Evolutionary conservation across 2,797 vertebrate genomes (phyloP), one percentile per base, ranked within the genome.

Genomic region (Sardinella longiceps): DNA sequence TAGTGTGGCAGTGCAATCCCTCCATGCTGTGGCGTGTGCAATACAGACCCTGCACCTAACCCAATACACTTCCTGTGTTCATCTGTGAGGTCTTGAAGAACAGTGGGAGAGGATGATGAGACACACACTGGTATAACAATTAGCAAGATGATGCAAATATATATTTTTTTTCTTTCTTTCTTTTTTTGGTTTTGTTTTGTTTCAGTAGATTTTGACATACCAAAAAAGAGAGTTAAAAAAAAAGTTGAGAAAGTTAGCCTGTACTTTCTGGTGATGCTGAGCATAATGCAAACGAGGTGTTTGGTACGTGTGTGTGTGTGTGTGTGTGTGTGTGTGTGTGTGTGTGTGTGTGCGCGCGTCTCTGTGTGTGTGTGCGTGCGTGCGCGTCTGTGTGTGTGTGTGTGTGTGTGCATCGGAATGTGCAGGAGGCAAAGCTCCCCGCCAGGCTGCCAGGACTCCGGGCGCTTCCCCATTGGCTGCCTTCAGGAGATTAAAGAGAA

Each of bases 401-500:
- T 28, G n/a, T 91, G 92, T 89, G 74, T 58, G 84, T 82, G 80
- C 66, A 80, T 81, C 46, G 90, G 85, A 91, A 89, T 89, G 91
- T 89, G 91, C 86, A 87, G 33, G 91, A 92, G 90, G 91, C 91
- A 85, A 85, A 88, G 93, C 66, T 90, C 90, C 91, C 93, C 91
- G 90, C 91, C 91, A 93, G 94, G 92, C 91, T 90, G 63, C 86
- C 89, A 90, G 85, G 90, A 93, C 95, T 88, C 66, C 86, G 90
- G 94, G 94, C 93, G 90, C 89, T 91, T 86, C 92, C 84, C 94
- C 93, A 95, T 94, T 95, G 95, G 95, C 94, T 95, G 91, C 95
- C 95, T 95, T 90, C 86, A 89, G 94, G 95, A 95, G 94, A 95
- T 96, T 95, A 96, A 95, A 95, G 94, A 93, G 93, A 95, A 95